Conservation (phyloP, 2,113 vertebrate genomes). For the Theristicus caerulescens region DNA sequence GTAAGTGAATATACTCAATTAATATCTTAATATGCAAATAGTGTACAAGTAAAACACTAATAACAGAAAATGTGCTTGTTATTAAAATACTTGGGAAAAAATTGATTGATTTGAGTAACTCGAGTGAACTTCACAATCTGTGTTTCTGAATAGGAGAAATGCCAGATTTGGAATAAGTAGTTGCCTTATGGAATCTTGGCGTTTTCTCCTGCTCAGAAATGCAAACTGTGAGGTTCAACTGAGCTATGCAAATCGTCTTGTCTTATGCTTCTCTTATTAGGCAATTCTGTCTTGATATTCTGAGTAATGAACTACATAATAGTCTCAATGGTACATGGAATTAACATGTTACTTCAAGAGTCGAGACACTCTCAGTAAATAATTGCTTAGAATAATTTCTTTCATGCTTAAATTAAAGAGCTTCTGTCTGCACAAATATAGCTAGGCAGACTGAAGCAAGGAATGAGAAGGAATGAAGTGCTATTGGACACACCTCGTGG, state of each 20-base stretch:
- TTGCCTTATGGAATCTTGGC: slow-evolving; percentile 64
- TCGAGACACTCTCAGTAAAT: not conserved
- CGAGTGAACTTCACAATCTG: slow-evolving; percentile 53
- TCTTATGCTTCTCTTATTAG: slow-evolving; percentile 53
- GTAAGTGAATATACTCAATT: not conserved
- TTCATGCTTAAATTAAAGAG: not conserved
- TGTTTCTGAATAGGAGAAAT: slow-evolving; percentile 55
- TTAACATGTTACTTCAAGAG: slow-evolving; percentile 17
- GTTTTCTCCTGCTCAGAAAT: slow-evolving; percentile 57
- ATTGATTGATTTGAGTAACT: slow-evolving; percentile 9
- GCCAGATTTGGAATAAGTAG: slow-evolving; percentile 60
- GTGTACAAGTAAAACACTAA: not conserved
- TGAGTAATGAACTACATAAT: slow-evolving; percentile 25
- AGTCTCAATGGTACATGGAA: not conserved
- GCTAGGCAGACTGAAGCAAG: not conserved
- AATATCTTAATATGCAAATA: not conserved
- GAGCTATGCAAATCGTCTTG: slow-evolving; percentile 52
- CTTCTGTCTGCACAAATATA: not conserved
- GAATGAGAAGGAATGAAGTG: not conserved
- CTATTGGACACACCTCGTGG: not conserved
- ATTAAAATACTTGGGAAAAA: not conserved
- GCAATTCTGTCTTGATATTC: slow-evolving; percentile 31
- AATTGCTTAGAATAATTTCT: slow-evolving; percentile 19
- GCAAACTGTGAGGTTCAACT: slow-evolving; percentile 57
- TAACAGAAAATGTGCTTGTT: not conserved